These are phyloP conservation scores for Epirrhoe tristata DNA, from an alignment of 2,888 invertebrate genomes.

Conservation along the genomic window DNA sequence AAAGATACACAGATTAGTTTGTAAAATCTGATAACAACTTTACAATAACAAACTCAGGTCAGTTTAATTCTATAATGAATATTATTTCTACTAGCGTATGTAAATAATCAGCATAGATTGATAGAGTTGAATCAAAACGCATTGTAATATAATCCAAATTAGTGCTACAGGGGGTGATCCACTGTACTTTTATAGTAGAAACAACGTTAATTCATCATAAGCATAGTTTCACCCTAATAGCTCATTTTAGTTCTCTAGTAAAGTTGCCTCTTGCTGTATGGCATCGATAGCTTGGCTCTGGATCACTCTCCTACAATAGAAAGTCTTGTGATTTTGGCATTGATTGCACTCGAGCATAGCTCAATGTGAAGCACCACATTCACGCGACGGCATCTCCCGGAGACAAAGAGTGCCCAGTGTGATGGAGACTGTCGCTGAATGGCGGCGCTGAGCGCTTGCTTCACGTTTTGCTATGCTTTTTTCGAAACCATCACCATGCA, in stretches of 20 bases:
- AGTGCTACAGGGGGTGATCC: conserved; percentile 18
- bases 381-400: conserved; percentile 8
- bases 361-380: conserved; percentile 37
- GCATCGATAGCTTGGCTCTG: conserved; percentile 4
- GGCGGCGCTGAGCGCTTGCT: conserved; percentile 24
- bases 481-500: conserved; percentile 35
- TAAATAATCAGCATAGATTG: conserved; percentile 1
- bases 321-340: conserved; percentile 24
- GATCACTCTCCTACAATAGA: conserved; percentile 16
- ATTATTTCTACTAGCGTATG: neutral
- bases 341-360: conserved; percentile 34
- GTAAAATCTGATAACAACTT: neutral
- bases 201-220: neutral
- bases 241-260: neutral
- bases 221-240: neutral
- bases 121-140: neutral
- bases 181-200: neutral
- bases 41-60: neutral
- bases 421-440: conserved; percentile 14
- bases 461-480: conserved; percentile 35
- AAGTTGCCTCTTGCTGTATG: neutral
- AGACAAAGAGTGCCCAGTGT: neutral
- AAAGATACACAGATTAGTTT: neutral
- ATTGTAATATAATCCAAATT: conserved; percentile 1
- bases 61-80: neutral